Evolutionary conservation across 2,888 invertebrate species (phyloP).

Genomic region (Synanthedon andrenaeformis): DNA sequence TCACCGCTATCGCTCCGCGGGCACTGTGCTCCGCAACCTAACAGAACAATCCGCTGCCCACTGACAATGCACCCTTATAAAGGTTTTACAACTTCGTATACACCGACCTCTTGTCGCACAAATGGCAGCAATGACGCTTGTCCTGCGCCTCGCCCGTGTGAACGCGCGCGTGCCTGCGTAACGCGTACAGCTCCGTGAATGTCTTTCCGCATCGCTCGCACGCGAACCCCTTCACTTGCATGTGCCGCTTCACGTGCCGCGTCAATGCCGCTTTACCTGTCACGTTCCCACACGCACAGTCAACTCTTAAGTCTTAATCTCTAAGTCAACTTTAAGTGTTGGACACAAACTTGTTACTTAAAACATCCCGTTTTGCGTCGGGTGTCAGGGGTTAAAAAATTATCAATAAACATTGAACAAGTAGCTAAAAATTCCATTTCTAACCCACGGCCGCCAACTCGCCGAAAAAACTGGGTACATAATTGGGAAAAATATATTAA

Average conservation of each 20-base stretch:
- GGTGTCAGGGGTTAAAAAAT: too few relatives aligned
- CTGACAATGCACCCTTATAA: too few relatives aligned
- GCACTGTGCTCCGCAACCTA: too few relatives aligned
- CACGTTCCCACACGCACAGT: not conserved
- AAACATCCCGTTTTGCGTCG: too few relatives aligned
- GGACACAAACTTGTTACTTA: not conserved
- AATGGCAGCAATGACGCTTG: conserved; percentile 55
- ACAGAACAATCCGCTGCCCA: too few relatives aligned
- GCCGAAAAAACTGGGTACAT: too few relatives aligned
- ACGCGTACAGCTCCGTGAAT: conserved; percentile 64
- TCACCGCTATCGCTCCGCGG: too few relatives aligned
- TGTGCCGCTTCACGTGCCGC: conserved; percentile 66
- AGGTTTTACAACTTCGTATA: not conserved
- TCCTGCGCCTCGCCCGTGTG: conserved; percentile 62
- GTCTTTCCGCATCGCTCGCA: conserved; percentile 62
- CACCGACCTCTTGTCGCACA: conserved; percentile 60
- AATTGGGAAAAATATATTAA: too few relatives aligned
- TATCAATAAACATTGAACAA: too few relatives aligned
- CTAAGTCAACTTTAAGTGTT: not conserved
- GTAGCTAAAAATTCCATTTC: too few relatives aligned
- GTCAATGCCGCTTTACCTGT: conserved; percentile 40
- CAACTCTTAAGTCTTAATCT: not conserved
- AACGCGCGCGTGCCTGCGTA: conserved; percentile 59
- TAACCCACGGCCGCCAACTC: too few relatives aligned
- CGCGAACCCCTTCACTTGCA: conserved; percentile 57